Percentiles rank a stretch among this genome's conserved stretches.
Evolutionary conservation across 2,888 invertebrate genomes (phyloP).

Genomic region (Blastobasis adustella): DNA sequence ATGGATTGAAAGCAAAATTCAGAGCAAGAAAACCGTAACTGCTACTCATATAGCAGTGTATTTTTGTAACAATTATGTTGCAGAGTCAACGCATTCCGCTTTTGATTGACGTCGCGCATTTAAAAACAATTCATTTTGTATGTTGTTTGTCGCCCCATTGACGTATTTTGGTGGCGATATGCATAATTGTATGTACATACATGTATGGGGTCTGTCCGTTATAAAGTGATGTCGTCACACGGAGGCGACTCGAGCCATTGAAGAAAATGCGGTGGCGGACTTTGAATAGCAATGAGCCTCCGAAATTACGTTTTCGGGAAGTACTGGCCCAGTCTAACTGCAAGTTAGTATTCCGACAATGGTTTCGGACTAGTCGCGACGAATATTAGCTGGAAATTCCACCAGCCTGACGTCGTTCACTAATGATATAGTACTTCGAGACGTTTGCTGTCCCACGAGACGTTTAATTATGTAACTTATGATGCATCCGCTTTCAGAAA

Average conservation of each 20-base stretch:
- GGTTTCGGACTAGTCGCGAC: too few relatives aligned
- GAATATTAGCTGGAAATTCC: too few relatives aligned
- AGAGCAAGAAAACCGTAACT: too few relatives aligned
- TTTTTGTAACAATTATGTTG: too few relatives aligned
- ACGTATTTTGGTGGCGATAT: slow-evolving; percentile 42
- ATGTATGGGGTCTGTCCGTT: slow-evolving; percentile 40
- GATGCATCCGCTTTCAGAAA: too few relatives aligned
- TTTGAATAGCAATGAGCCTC: slow-evolving; percentile 57
- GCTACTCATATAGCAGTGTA: too few relatives aligned
- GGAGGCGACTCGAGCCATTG: slow-evolving; percentile 41
- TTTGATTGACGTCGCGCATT: background rate
- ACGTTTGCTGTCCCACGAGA: too few relatives aligned
- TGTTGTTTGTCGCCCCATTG: slow-evolving; percentile 19
- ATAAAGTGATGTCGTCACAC: slow-evolving; percentile 55
- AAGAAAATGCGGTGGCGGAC: slow-evolving; percentile 54
- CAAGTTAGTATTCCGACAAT: too few relatives aligned
- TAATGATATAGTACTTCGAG: too few relatives aligned
- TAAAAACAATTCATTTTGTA: background rate
- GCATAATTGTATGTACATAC: slow-evolving; percentile 39
- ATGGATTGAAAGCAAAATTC: too few relatives aligned
- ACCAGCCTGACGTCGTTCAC: too few relatives aligned
- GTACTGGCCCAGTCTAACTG: slow-evolving; percentile 17
- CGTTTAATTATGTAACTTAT: too few relatives aligned
- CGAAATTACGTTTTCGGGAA: slow-evolving; percentile 56
- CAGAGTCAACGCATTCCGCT: background rate